Conservation (phyloP, 2,888 invertebrate species). For the Drosophila atripex region DNA sequence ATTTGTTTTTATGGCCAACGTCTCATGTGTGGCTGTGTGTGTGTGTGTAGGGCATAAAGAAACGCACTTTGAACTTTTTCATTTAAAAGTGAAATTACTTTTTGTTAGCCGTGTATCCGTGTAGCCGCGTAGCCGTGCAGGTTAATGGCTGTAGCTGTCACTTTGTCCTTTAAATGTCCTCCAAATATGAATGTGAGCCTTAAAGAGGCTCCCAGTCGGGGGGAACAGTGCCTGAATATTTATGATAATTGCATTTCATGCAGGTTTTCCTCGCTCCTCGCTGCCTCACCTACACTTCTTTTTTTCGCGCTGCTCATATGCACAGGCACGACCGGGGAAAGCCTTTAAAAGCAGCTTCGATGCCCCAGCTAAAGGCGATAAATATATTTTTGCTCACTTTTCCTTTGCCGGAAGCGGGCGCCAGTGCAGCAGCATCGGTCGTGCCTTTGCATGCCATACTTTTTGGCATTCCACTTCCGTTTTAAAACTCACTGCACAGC, state of each 20-base stretch:
- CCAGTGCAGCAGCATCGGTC: constrained; percentile 31
- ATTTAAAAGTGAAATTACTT: constrained; percentile 78
- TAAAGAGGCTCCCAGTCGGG: constrained; percentile 21
- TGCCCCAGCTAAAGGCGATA: constrained; percentile 47
- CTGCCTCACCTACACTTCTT: background rate
- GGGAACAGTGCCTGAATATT: constrained; percentile 65
- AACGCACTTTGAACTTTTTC: constrained; percentile 79
- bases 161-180: constrained; percentile 74
- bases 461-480: constrained; percentile 55
- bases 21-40: constrained; percentile 41
- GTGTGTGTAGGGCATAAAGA: constrained; percentile 54
- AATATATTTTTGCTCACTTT: constrained; percentile 58
- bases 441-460: constrained; percentile 62
- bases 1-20: constrained; percentile 71
- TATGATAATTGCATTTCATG: constrained; percentile 79
- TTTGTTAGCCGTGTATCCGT: constrained; percentile 55
- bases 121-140: constrained; percentile 17
- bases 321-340: constrained; percentile 61
- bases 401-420: constrained; percentile 23
- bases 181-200: constrained; percentile 53
- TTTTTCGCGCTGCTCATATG: constrained; percentile 48
- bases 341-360: constrained; percentile 68
- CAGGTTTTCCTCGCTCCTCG: constrained; percentile 45
- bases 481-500: constrained; percentile 25
- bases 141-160: constrained; percentile 61